Evolutionary conservation across 2,888 invertebrate genomes (phyloP).

Genomic region (Drosophila neotestacea): DNA sequence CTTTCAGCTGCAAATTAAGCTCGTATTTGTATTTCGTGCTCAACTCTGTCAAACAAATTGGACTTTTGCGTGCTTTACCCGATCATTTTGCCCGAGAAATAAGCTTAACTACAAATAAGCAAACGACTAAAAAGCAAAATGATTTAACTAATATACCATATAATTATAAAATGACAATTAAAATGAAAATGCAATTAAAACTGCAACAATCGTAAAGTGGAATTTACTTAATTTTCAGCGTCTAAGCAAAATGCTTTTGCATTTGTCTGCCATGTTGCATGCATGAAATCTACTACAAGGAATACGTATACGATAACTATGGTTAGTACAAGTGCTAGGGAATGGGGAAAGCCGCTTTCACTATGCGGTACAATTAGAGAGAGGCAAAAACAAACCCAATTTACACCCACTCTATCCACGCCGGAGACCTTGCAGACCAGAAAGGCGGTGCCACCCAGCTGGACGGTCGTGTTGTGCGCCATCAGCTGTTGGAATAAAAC

Average conservation of each 20-base stretch:
- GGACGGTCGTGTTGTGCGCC: conserved; percentile 86
- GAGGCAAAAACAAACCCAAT: conserved; percentile 85
- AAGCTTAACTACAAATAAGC: conserved; percentile 30
- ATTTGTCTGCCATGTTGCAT: conserved; percentile 27
- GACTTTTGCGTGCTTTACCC: conserved; percentile 63
- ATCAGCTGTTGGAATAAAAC: conserved; percentile 82
- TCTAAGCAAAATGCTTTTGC: conserved; percentile 37
- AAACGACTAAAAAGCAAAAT: background rate
- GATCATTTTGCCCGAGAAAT: conserved; percentile 7
- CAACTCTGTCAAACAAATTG: conserved; percentile 67
- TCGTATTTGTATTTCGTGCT: conserved; percentile 64
- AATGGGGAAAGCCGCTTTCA: conserved; percentile 5
- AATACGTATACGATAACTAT: conserved; percentile 11
- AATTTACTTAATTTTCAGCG: conserved; percentile 36
- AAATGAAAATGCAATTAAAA: conserved; percentile 30
- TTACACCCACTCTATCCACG: conserved; percentile 86
- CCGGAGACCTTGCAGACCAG: conserved; percentile 86
- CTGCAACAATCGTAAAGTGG: conserved; percentile 31
- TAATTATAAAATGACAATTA: conserved; percentile 52
- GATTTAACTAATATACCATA: conserved; percentile 32
- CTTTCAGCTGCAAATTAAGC: conserved; percentile 75
- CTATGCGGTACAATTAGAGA: conserved; percentile 61
- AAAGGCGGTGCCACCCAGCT: conserved; percentile 85
- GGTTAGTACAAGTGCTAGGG: conserved; percentile 8
- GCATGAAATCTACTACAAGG: conserved; percentile 13